Percentiles rank a stretch among this genome's conserved stretches.
These are phyloP conservation scores for Austrofundulus limnaeus DNA, from an alignment of 2,113 vertebrate genomes.

Conservation along the genomic window DNA sequence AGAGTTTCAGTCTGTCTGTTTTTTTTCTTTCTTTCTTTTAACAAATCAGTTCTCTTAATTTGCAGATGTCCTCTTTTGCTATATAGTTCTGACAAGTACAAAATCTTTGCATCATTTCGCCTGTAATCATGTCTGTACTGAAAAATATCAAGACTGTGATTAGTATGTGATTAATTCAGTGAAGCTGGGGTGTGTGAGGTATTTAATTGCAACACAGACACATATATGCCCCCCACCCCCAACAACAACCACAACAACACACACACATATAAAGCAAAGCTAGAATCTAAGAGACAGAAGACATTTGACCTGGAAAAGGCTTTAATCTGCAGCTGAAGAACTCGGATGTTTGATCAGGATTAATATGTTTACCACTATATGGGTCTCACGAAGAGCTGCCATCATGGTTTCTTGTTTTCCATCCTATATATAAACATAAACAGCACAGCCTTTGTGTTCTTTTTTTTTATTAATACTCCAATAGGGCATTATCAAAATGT, in stretches of 20 bases:
- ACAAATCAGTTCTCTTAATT: neutral
- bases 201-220: conserved; percentile 16
- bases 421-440: conserved; percentile 1
- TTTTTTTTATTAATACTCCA: neutral
- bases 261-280: conserved; percentile 8
- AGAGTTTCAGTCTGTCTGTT: too few relatives aligned
- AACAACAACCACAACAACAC: too few relatives aligned
- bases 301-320: conserved; percentile 72
- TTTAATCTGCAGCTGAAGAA: conserved; percentile 69
- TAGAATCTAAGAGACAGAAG: conserved; percentile 41
- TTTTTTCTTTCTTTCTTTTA: too few relatives aligned
- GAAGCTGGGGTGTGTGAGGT: conserved; percentile 28
- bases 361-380: conserved; percentile 63
- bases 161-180: conserved; percentile 52
- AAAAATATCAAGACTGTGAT: conserved; percentile 2
- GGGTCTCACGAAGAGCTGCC: conserved; percentile 30
- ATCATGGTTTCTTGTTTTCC: conserved; percentile 39
- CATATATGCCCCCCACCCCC: neutral
- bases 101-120: conserved; percentile 18
- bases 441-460: conserved; percentile 12
- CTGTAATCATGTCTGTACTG: conserved; percentile 9
- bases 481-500: conserved; percentile 4
- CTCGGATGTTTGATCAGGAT: conserved; percentile 67
- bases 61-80: neutral
- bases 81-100: neutral